phyloP scores from a whole-genome alignment of 2,797 vertebrate genomes.

The Melanotaenia maccullochi region DNA sequence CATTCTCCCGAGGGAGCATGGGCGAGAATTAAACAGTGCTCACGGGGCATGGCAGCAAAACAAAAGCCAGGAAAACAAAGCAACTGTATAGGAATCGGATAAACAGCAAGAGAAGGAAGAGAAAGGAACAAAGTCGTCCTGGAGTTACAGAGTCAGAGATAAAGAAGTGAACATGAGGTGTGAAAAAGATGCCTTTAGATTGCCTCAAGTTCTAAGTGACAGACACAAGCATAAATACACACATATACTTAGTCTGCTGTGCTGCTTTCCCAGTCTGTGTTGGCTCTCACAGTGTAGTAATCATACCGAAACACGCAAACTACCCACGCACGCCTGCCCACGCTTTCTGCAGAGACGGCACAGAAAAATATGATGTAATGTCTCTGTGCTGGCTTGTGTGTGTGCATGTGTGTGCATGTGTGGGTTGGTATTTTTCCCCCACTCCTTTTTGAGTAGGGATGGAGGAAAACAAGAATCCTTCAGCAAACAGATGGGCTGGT shows the following conservation, averaged over 20 bases:
- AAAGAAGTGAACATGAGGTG: conserved; percentile 50
- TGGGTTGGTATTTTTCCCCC: conserved; percentile 38
- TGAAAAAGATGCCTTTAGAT: conserved; percentile 54
- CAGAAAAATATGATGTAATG: conserved; percentile 75
- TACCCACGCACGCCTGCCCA: conserved; percentile 58
- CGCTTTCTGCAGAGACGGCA: conserved; percentile 62
- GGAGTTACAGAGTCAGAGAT: conserved; percentile 25
- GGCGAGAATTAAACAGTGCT: conserved; percentile 73
- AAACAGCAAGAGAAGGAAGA: conserved; percentile 34
- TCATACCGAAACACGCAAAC: conserved; percentile 50
- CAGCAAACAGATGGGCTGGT: conserved; percentile 70
- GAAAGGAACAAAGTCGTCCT: conserved; percentile 29
- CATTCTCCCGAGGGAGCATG: conserved; percentile 42
- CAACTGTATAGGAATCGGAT: conserved; percentile 33
- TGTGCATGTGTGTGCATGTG: conserved; percentile 45
- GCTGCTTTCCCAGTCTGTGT: conserved; percentile 40
- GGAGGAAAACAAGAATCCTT: conserved; percentile 45
- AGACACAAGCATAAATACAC: conserved; percentile 47
- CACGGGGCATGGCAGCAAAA: conserved; percentile 70
- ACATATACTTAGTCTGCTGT: conserved; percentile 33
- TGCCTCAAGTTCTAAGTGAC: conserved; percentile 52
- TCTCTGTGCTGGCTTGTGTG: conserved; percentile 60
- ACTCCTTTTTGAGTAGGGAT: conserved; percentile 42
- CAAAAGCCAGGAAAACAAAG: conserved; percentile 56
- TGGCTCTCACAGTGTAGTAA: conserved; percentile 55